Conservation (phyloP, 1,140 invertebrate genomes). For the Phenacoccus solenopsis region DNA sequence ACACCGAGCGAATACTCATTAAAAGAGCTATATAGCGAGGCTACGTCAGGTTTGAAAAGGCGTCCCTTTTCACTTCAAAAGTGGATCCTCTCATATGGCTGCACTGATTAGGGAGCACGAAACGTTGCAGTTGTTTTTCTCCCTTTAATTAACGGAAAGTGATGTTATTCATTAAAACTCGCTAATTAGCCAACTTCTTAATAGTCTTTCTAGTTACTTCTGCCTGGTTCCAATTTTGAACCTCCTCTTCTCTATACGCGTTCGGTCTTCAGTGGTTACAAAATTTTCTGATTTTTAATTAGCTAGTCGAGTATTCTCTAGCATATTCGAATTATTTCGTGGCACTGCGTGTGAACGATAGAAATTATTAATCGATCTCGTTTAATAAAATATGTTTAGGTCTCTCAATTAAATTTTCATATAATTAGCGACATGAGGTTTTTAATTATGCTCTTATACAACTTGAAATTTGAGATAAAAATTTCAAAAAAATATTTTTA, state of each 20-base stretch:
- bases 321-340: too few species aligned
- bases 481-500: too few species aligned
- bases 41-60: not conserved
- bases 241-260: not conserved
- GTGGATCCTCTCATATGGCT: not conserved
- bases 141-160: not conserved
- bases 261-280: not conserved
- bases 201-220: not conserved
- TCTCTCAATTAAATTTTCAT: too few species aligned
- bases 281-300: not conserved
- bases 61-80: not conserved
- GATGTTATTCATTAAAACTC: constrained; percentile 3
- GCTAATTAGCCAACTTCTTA: not conserved
- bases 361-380: too few species aligned
- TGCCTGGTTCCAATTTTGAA: not conserved
- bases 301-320: too few species aligned
- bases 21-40: not conserved
- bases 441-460: too few species aligned
- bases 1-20: not conserved
- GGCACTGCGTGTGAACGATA: too few species aligned
- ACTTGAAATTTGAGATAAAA: too few species aligned
- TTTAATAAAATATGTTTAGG: too few species aligned
- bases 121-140: not conserved
- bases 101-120: not conserved
- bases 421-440: too few species aligned